phyloP scores from a whole-genome alignment of 2,888 invertebrate species.

The Seladonia tumulorum region DNA sequence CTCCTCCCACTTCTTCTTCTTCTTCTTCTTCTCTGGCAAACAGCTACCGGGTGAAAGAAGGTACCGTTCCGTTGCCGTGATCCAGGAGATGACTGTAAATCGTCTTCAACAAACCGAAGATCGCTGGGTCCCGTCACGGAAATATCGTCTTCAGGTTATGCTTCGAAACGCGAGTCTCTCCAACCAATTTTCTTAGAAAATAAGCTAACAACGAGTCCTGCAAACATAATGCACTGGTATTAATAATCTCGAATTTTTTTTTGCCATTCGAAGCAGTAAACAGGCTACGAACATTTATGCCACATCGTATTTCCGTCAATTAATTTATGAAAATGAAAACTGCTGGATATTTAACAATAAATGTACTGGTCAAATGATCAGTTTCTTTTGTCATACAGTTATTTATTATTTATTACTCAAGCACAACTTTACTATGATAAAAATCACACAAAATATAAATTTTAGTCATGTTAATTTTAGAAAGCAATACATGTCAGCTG shows the following conservation, averaged over 20 bases:
- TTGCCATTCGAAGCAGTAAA: not conserved
- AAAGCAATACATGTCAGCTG: no score
- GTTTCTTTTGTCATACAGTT: not conserved
- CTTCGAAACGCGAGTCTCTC: not conserved
- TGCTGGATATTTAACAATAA: not conserved
- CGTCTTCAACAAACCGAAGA: not conserved
- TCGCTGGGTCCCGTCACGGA: not conserved
- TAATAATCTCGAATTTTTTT: not conserved
- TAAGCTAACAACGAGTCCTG: not conserved
- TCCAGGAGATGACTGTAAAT: constrained; percentile 44
- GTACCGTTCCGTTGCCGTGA: constrained; percentile 51
- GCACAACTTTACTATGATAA: not conserved
- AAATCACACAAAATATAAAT: no score
- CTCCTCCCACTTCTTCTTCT: not conserved
- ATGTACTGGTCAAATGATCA: not conserved
- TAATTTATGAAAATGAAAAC: not conserved
- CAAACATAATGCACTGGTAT: not conserved
- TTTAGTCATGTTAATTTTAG: not conserved
- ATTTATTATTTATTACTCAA: not conserved
- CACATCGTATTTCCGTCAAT: not conserved
- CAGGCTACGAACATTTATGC: not conserved
- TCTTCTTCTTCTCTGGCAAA: constrained; percentile 23
- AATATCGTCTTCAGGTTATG: not conserved
- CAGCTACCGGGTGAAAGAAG: constrained; percentile 41
- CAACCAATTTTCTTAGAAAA: not conserved